Base-by-base conservation (phyloP, 1,140 invertebrate species). In the Nasonia longicornis region DNA sequence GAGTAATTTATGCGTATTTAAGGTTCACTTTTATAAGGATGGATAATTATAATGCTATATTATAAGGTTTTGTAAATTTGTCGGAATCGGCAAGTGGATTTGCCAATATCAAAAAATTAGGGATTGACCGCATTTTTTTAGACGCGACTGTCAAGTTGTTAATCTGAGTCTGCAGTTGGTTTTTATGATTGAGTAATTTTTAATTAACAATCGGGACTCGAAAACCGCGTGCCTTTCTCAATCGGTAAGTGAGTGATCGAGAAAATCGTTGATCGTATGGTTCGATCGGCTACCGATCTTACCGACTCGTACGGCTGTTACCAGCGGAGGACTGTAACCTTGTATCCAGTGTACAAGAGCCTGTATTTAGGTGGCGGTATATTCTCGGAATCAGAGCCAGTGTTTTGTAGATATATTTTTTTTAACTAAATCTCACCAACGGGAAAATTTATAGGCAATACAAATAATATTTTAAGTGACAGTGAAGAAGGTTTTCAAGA, bases 181-280 rank as follows among this genome's bases (percentile, higher is more conserved):
- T 16, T 48, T 48, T 16, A 14, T 16, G 11, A 48, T 67, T 26
- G 20, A 26, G 10, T 11, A 7, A 29, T 29, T 12, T 11, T 29
- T 69, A 10, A 69, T 69, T 82, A 45, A 82, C 83, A 84, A 83
- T 84, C 79, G 29, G 29, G 10, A 73, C 29, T 42, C 20, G 3
- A 38, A 71, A 71, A 38, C 6, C 35, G 31, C 69, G 3, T 12
- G 31, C 2, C 42, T 72, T 48, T 14, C 20, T 72, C 38, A n/a
- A 45, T 72, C 70, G 42, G 42, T 72, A 72, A 45, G 6, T 26
- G 42, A 48, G 2, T n/a, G 20, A 20, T 22, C 20, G n/a, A 22
- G 35, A 22, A 38, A 10, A 72, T 72, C 35, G 69, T 71, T 45
- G 70, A 22, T 38, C 31, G 22, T n/a, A 29, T 58, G 52, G 52